These are phyloP conservation scores for Paracanthobrama guichenoti DNA, from an alignment of 2,113 vertebrate genomes.

Conservation along the genomic window DNA sequence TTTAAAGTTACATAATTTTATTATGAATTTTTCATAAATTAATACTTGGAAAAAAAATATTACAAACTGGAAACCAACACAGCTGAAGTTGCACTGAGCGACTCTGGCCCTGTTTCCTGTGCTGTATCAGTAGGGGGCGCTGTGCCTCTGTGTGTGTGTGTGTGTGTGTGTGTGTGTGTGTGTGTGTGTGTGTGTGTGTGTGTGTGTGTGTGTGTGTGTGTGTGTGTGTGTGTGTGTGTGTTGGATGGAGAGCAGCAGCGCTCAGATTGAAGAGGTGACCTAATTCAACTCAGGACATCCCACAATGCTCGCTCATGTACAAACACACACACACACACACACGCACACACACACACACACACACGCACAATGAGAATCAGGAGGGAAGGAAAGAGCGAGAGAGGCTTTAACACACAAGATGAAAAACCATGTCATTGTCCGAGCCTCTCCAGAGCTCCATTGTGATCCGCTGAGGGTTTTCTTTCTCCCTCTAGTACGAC, in stretches of 20 bases:
- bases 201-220: conserved; percentile 62
- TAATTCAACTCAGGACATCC: conserved; percentile 78
- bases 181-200: neutral
- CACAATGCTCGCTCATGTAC: conserved; percentile 66
- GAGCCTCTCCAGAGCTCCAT: neutral
- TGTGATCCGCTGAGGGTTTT: neutral
- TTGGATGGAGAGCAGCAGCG: conserved; percentile 58
- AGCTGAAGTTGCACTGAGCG: too few species aligned
- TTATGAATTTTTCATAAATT: too few species aligned
- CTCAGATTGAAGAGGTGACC: conserved; percentile 75
- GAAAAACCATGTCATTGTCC: neutral
- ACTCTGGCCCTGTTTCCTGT: too few species aligned
- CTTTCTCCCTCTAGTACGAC: too few species aligned
- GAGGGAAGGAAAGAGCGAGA: neutral
- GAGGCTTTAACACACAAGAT: neutral
- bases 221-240: conserved; percentile 29
- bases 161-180: conserved; percentile 62
- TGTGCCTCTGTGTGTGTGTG: too few species aligned
- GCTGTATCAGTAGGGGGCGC: too few species aligned
- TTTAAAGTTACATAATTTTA: too few species aligned
- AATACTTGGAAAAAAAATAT: too few species aligned
- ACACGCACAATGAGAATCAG: conserved; percentile 22
- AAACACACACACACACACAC: conserved; percentile 50
- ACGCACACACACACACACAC: conserved; percentile 42
- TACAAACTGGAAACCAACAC: too few species aligned